A percentile compares a stretch with the other conserved stretches of the same genome.
Evolutionary conservation across 2,797 vertebrate species (phyloP).

Genomic region (Rhinophrynus dorsalis): DNA sequence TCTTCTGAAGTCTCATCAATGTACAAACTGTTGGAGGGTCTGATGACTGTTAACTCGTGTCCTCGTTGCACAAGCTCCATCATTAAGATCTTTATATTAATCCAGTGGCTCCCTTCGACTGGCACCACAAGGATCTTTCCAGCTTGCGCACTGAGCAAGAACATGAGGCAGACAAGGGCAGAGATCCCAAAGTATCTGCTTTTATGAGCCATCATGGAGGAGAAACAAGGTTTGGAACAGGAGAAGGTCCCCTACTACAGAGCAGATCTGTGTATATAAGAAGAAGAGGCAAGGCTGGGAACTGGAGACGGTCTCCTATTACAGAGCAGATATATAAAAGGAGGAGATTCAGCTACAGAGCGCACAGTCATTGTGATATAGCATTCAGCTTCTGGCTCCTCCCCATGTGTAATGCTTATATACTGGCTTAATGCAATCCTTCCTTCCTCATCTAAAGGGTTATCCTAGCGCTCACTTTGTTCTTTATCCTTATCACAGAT

Average conservation of each 20-base stretch:
- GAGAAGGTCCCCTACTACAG: not conserved
- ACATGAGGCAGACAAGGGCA: not conserved
- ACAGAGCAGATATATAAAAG: not conserved
- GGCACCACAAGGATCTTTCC: constrained; percentile 51
- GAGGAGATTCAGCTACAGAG: not conserved
- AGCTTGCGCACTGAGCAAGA: not conserved
- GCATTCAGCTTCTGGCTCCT: not conserved
- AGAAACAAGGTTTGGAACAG: not conserved
- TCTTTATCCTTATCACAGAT: too few species aligned
- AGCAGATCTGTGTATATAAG: too few species aligned
- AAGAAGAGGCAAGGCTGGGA: too few species aligned
- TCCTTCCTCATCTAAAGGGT: too few species aligned
- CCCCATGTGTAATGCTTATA: too few species aligned
- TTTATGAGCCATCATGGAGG: not conserved
- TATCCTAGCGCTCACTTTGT: too few species aligned
- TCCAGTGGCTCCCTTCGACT: constrained; percentile 59
- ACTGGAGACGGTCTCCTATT: too few species aligned
- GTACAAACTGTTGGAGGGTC: constrained; percentile 52
- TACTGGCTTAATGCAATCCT: too few species aligned
- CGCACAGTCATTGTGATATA: not conserved
- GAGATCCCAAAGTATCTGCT: not conserved
- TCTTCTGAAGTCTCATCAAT: constrained; percentile 52
- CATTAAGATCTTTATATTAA: constrained; percentile 58
- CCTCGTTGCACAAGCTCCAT: constrained; percentile 51
- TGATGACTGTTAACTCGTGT: constrained; percentile 52